Evolutionary conservation across 2,113 vertebrate species (phyloP), one percentile per base, ranked within the genome.

Genomic region (Lonchura striata): DNA sequence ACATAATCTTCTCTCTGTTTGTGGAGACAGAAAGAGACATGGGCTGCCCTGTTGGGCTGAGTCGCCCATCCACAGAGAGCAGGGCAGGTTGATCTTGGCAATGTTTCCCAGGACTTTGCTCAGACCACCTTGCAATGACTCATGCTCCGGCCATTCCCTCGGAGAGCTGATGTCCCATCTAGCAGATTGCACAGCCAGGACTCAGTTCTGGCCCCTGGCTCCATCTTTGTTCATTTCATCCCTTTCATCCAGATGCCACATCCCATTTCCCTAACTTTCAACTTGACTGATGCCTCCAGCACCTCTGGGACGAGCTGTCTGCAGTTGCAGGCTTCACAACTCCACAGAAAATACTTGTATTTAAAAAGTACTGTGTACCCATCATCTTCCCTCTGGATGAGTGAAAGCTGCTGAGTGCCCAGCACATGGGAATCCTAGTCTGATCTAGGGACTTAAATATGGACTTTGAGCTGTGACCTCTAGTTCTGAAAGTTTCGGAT

Each of bases 1-100:
- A 95, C 47, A 71, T 30, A 88, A 93, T 56, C 44, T 39, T 25
- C 65, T 60, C 54, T 77, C 68, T 96, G 85, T 90, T 94, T 60
- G 7, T 53, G 80, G 64, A 84, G 61, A 42, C 76, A 75, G 49
- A 7, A 6, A 59, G 76, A 86, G 68, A 81, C 76, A 6, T 49
- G 68, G 65, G 65, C 80, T 92, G 90, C 54, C 52, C 92, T 75
- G 14, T 22, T 46, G 69, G 60, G 76, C 41, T 22, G 57, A 47
- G 85, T 70, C 0, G 0, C 25, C 59, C 6, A 0, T 82, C 33
- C 79, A 7, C 5, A 9, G 68, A 86, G 82, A 83, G 60, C 63
- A 70, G 42, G n/a, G 50, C 68, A 65, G 33, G 59, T n/a, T 95
- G 80, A 69, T 92, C 79, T 90, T 80, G 79, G 87, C 85, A 49